A percentile compares a stretch with the other conserved stretches of the same genome.
These are phyloP conservation scores for Sturnus vulgaris DNA, from an alignment of 2,113 vertebrate species.

Conservation along the genomic window DNA sequence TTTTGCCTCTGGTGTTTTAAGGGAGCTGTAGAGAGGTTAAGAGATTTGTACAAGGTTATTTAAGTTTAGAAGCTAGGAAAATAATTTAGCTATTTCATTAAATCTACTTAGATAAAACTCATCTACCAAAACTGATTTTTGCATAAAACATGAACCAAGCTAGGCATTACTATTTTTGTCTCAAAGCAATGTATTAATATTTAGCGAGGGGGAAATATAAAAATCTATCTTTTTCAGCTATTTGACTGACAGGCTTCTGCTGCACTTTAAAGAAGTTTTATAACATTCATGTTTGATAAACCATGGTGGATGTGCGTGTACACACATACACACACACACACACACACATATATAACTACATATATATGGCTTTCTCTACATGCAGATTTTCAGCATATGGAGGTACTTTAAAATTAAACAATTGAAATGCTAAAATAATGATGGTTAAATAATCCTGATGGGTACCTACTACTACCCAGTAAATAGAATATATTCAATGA, in stretches of 20 bases:
- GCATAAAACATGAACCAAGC: constrained; percentile 34
- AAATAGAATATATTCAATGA: background rate
- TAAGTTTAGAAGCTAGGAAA: background rate
- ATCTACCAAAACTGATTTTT: constrained; percentile 6
- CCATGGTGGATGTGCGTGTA: background rate
- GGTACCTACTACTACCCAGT: background rate
- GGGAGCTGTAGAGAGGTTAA: background rate
- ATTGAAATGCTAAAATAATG: background rate
- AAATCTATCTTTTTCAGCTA: constrained; percentile 12
- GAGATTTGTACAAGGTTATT: background rate
- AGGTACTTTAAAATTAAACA: background rate
- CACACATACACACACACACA: background rate
- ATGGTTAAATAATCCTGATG: background rate
- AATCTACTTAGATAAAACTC: background rate
- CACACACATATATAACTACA: background rate
- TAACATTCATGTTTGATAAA: constrained; percentile 29
- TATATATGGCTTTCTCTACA: background rate
- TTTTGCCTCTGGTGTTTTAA: background rate
- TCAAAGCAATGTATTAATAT: constrained; percentile 15
- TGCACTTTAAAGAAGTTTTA: constrained; percentile 23
- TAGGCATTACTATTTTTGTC: constrained; percentile 39
- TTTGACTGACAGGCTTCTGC: constrained; percentile 55
- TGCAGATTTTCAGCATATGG: background rate
- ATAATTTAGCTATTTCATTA: background rate
- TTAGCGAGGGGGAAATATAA: constrained; percentile 2